A percentile compares a stretch with the other conserved stretches of the same genome.
Conservation (phyloP, 1,140 invertebrate species). For the Bursaphelenchus mucronatus region DNA sequence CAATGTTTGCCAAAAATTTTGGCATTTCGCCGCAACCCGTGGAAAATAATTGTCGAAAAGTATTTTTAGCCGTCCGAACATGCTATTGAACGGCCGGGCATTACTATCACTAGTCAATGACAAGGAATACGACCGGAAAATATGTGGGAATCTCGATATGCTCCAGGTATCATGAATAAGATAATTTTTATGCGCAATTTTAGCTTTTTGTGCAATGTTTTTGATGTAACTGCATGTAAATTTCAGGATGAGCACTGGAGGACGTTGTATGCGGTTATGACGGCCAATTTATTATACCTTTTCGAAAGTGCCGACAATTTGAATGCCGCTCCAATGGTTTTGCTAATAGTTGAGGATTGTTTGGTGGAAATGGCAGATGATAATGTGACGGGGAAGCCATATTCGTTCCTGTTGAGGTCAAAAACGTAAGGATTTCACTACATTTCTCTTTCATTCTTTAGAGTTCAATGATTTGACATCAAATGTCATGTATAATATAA, state of each 20-base stretch:
- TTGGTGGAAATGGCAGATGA: constrained; percentile 16
- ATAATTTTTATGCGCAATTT: background rate
- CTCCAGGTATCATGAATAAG: constrained; percentile 5
- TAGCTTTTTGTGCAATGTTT: background rate
- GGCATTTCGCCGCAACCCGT: no score
- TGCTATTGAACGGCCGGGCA: constrained; percentile 19
- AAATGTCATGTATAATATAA: no score
- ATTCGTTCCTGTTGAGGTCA: constrained; percentile 14
- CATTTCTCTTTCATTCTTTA: no score
- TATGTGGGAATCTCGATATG: constrained; percentile 7
- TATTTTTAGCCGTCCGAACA: background rate
- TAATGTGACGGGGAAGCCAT: constrained; percentile 9
- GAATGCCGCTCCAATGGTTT: constrained; percentile 6
- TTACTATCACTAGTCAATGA: constrained; percentile 12
- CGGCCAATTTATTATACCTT: constrained; percentile 10
- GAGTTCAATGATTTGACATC: no score
- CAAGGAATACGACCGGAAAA: constrained; percentile 9
- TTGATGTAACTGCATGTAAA: background rate
- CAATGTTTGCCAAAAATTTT: no score
- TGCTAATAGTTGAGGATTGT: constrained; percentile 19
- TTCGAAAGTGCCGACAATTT: constrained; percentile 11
- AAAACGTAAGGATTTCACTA: constrained; percentile 6
- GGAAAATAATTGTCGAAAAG: no score
- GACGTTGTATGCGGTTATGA: constrained; percentile 7
- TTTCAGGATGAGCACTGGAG: constrained; percentile 21